Evolutionary conservation across 1,140 invertebrate genomes (phyloP).

Genomic region (Drosophila arizonae): DNA sequence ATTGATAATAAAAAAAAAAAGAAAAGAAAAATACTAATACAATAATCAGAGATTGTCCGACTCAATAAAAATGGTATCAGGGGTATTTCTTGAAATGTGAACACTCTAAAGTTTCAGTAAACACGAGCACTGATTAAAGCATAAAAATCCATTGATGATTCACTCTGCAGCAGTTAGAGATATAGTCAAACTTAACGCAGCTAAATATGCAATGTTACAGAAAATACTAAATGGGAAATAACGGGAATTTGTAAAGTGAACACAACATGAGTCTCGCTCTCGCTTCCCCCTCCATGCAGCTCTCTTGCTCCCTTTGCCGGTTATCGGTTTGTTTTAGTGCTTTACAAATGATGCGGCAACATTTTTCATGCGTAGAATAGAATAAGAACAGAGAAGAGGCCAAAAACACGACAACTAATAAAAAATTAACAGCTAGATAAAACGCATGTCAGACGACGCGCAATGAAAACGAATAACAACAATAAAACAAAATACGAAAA

Average conservation of each 20-base stretch:
- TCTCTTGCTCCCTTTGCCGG: background rate
- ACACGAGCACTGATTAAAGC: no score
- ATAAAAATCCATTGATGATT: conserved; percentile 27
- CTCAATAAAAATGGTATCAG: background rate
- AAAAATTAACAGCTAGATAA: conserved; percentile 68
- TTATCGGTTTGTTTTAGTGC: conserved; percentile 59
- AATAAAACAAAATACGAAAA: conserved; percentile 18
- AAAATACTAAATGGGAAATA: background rate
- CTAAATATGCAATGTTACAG: conserved; percentile 5
- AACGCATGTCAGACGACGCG: conserved; percentile 47
- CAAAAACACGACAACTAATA: conserved; percentile 57
- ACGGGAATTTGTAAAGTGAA: background rate
- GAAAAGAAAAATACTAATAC: background rate
- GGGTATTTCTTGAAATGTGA: background rate
- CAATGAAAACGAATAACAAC: conserved; percentile 15
- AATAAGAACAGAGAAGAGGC: conserved; percentile 25
- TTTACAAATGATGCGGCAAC: conserved; percentile 56
- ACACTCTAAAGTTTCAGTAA: background rate
- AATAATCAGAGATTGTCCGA: conserved; percentile 1
- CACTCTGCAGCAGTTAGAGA: conserved; percentile 7
- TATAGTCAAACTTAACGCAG: background rate
- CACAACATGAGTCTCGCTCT: conserved; percentile 1
- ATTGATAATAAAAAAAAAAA: background rate
- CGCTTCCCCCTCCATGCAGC: background rate
- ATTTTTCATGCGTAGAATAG: conserved; percentile 31